A percentile compares a stretch with the other conserved stretches of the same genome.
phyloP scores from a whole-genome alignment of 2,113 vertebrate species.

The Leucopternis melanops region DNA sequence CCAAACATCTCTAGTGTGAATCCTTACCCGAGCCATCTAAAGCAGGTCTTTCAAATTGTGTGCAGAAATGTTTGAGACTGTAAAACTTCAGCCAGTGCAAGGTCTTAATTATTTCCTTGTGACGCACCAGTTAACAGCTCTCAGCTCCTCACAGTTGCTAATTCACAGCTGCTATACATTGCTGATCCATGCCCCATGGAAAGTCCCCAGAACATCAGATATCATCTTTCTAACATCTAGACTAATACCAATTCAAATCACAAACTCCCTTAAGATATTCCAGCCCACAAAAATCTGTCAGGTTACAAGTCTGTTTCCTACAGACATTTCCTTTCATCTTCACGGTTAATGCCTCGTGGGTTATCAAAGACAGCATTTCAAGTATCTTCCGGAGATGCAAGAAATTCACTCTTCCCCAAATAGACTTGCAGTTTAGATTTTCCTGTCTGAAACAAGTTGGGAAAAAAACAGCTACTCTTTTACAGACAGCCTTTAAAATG shows the following conservation, averaged over 20 bases:
- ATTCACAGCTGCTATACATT: not conserved
- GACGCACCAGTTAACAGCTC: no score
- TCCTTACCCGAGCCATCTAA: not conserved
- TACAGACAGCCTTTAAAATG: not conserved
- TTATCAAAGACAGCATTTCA: fast-evolving
- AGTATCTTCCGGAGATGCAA: fast-evolving
- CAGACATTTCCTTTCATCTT: not conserved
- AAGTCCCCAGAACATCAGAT: not conserved
- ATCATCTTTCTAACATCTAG: not conserved
- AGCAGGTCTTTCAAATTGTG: not conserved
- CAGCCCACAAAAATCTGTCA: not conserved
- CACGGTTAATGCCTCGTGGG: fast-evolving
- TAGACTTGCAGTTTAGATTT: fast-evolving
- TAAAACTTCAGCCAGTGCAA: not conserved
- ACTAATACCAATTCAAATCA: not conserved
- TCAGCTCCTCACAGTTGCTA: not conserved
- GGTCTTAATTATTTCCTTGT: not conserved
- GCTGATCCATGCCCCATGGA: not conserved
- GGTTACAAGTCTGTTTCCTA: not conserved
- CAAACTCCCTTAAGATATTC: not conserved
- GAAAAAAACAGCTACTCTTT: not conserved
- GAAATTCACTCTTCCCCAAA: not conserved
- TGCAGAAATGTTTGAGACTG: not conserved
- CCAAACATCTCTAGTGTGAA: not conserved
- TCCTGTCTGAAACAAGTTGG: not conserved